Conservation (phyloP, 2,888 invertebrate genomes). For the Branchipolynoe longqiensis region DNA sequence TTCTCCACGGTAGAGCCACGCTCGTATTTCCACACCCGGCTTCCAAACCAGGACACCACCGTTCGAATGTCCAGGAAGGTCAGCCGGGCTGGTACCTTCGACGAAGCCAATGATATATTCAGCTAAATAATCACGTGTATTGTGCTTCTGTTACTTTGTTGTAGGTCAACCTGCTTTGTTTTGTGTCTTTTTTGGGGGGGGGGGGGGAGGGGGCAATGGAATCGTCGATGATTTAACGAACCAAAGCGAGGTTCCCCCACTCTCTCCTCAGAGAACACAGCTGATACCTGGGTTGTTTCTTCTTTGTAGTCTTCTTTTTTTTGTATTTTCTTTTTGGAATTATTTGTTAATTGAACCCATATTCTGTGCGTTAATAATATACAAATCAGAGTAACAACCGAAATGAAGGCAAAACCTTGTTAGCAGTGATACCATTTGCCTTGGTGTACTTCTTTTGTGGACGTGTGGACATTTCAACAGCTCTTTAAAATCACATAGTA, state of each 20-base stretch:
- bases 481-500: neutral
- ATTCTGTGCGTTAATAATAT: neutral
- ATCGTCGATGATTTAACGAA: too few species aligned
- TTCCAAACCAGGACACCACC: neutral
- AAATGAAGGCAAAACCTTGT: conserved; percentile 34
- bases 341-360: neutral
- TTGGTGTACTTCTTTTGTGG: conserved; percentile 17
- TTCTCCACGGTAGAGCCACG: conserved; percentile 20
- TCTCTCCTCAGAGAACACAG: too few species aligned
- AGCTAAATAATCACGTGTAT: neutral
- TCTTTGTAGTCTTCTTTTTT: too few species aligned
- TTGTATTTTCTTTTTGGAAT: too few species aligned
- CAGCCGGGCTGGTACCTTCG: neutral
- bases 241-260: too few species aligned
- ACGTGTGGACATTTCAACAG: neutral
- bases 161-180: neutral
- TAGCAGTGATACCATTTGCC: conserved; percentile 43
- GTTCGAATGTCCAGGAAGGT: neutral
- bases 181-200: too few species aligned
- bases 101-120: conserved; percentile 9
- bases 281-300: too few species aligned
- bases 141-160: conserved; percentile 16
- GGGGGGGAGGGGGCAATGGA: too few species aligned
- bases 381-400: conserved; percentile 8
- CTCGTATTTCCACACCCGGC: conserved; percentile 9